A percentile compares a stretch with the other conserved stretches of the same genome.
Evolutionary conservation across 30 jellyfish, hydroid and myxozoan species (phyloP).

Genomic region (Catostylus mosaicus): DNA sequence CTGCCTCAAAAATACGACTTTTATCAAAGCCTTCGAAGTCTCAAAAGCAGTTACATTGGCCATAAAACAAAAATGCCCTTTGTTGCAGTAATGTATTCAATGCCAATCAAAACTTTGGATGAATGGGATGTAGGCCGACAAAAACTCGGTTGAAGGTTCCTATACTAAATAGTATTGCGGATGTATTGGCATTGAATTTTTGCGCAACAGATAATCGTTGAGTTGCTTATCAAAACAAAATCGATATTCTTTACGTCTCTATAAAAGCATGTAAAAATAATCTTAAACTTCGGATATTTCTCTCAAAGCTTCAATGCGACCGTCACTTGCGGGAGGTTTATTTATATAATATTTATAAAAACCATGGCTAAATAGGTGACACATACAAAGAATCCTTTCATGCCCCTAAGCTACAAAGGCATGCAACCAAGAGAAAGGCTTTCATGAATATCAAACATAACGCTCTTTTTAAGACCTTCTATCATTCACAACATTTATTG

Average conservation of each 20-base stretch:
- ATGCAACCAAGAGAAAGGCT: not conserved
- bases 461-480: not conserved
- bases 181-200: not conserved
- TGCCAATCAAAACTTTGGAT: conserved; percentile 1
- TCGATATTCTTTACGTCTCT: not conserved
- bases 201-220: conserved; percentile 36
- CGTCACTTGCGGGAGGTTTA: conserved; percentile 38
- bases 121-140: conserved; percentile 9
- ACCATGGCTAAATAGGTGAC: conserved; percentile 14
- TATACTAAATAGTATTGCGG: conserved; percentile 2
- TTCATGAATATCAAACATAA: not conserved
- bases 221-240: conserved; percentile 20
- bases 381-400: conserved; percentile 1
- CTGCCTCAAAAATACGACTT: too few species aligned
- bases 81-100: not conserved
- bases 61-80: conserved; percentile 4
- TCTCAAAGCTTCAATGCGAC: conserved; percentile 6
- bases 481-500: not conserved
- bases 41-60: too few species aligned
- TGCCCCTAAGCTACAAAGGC: conserved; percentile 16
- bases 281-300: conserved; percentile 36
- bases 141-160: not conserved
- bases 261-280: conserved; percentile 1
- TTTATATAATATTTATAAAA: conserved; percentile 22
- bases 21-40: too few species aligned